A percentile compares a stretch with the other conserved stretches of the same genome.
Evolutionary conservation across 2,888 invertebrate species (phyloP).

Genomic region (Trissonchulus latispiculum): DNA sequence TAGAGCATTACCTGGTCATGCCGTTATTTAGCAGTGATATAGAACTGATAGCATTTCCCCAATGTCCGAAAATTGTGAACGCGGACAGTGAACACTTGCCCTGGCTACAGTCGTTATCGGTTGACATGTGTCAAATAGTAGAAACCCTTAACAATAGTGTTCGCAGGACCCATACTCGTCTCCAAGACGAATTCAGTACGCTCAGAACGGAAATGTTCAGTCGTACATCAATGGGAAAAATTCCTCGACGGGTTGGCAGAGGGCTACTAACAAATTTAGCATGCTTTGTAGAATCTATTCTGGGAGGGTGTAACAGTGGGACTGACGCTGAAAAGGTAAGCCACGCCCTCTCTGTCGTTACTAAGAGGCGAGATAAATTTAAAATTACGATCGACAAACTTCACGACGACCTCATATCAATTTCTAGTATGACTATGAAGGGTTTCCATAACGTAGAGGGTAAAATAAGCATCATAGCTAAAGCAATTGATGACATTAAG

Average conservation of each 20-base stretch:
- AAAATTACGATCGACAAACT: background rate
- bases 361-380: background rate
- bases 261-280: background rate
- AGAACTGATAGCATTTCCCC: background rate
- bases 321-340: background rate
- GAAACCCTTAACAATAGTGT: background rate
- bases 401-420: background rate
- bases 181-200: background rate
- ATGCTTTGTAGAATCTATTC: background rate
- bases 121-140: background rate
- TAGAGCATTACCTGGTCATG: background rate
- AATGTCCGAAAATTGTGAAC: background rate
- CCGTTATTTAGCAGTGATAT: background rate
- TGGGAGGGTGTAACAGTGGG: background rate
- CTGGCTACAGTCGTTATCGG: background rate
- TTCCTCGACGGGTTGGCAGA: background rate
- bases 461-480: background rate
- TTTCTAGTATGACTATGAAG: background rate
- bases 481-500: background rate
- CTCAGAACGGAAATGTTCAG: background rate
- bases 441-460: background rate
- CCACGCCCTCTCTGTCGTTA: background rate
- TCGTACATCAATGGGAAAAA: background rate
- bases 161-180: background rate
- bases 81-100: background rate